Base-by-base conservation (phyloP, 2,113 vertebrate genomes). In the Pluvialis apricaria region DNA sequence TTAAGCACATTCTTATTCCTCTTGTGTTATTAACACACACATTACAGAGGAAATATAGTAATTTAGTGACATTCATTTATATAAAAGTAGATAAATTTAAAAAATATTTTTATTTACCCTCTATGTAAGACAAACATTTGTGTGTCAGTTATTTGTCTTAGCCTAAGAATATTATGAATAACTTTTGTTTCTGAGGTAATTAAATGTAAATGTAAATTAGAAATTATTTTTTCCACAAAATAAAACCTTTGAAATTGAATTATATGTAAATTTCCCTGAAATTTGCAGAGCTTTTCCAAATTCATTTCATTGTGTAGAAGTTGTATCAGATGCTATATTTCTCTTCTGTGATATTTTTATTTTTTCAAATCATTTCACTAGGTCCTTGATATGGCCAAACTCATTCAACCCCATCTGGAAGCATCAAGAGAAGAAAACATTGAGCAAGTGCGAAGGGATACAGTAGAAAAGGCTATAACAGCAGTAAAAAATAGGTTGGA, bases 371-470 rank as follows among this genome's bases (percentile, higher is more conserved):
- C 1, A 82, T 96, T 94, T 96, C 77, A 78, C 42, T 94, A 98
- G 95, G 97, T 99, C 91, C 82, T 99, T 96, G 98, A 99, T 93
- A 97, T 98, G 91, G 93, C 96, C 42, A 76, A 94, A 62, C 51
- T 98, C 81, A 97, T 98, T 91, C 86, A 98, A 90, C 85, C 93
- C 12, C 62, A 61, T 75, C 42, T 98, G 55, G 90, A 96, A 55
- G 91, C 97, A 94, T 71, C 88, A 83, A 98, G 94, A 86, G 70
- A 98, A 90, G 95, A 95, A 47, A 93, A 89, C 58, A 51, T 92
- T 68, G 96, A 97, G n/a, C 96, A 98, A 95, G 76, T 97, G 49
- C 96, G 58, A 86, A 92, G 81, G 42, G 98, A 99, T 34, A 90
- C 98, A 76, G 97, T 96, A 31, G 87, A 95, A 90, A 62, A 71